A percentile compares a stretch with the other conserved stretches of the same genome.
Conservation (phyloP, 2,113 vertebrate species). For the Candoia aspera region DNA sequence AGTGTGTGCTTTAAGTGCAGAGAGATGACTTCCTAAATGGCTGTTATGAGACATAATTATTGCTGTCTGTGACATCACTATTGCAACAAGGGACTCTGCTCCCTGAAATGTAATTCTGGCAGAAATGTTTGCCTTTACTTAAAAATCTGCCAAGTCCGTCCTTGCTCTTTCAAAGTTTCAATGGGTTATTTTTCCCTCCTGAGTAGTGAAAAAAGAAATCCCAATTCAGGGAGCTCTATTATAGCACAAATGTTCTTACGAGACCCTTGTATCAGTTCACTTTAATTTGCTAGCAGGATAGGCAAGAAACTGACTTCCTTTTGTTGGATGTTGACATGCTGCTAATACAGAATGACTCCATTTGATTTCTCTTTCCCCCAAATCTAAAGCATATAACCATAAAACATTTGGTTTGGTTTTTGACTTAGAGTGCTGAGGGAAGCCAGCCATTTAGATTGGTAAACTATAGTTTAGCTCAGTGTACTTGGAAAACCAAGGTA, state of each 20-base stretch:
- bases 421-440: neutral
- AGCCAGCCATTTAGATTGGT: neutral
- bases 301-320: neutral
- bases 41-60: neutral
- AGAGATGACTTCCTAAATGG: conserved; percentile 4
- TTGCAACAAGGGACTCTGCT: conserved; percentile 5
- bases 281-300: conserved; percentile 20
- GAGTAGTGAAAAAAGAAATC: neutral
- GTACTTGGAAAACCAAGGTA: neutral
- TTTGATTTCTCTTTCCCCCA: neutral
- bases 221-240: neutral
- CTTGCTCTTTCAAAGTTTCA: conserved; percentile 10
- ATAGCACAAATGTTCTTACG: neutral
- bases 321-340: neutral
- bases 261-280: neutral
- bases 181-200: conserved; percentile 5
- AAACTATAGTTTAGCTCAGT: neutral
- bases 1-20: conserved; percentile 14
- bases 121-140: conserved; percentile 33
- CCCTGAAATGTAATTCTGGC: conserved; percentile 12
- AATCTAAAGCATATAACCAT: neutral
- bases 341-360: neutral
- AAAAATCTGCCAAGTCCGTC: neutral
- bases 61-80: neutral
- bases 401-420: no score